Evolutionary conservation across 2,113 vertebrate genomes (phyloP).

Genomic region (Elephas maximus): DNA sequence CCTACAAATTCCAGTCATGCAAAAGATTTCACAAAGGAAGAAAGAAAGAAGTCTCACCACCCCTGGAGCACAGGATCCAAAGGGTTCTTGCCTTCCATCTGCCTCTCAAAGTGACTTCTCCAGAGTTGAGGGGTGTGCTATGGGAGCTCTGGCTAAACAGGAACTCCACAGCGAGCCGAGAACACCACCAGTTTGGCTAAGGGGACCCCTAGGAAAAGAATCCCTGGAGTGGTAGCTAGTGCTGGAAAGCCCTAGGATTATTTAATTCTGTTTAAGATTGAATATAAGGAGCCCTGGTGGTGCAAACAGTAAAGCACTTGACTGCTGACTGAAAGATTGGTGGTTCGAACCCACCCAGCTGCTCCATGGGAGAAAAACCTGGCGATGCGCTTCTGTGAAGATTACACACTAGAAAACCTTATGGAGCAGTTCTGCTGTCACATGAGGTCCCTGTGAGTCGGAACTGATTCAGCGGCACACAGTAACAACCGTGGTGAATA

Average conservation of each 20-base stretch:
- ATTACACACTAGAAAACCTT: neutral
- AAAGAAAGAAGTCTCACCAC: neutral
- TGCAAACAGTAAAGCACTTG: neutral
- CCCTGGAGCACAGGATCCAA: rapidly evolving
- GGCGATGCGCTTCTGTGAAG: neutral
- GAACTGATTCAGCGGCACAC: neutral
- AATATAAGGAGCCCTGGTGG: neutral
- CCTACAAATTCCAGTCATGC: neutral
- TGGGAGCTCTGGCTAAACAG: too few species aligned
- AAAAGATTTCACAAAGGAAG: neutral
- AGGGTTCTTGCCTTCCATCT: rapidly evolving
- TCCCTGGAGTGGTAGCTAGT: neutral
- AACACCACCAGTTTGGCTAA: neutral
- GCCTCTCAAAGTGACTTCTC: neutral
- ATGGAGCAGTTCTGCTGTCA: neutral
- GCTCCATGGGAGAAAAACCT: neutral
- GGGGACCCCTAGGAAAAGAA: neutral
- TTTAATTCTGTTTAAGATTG: neutral
- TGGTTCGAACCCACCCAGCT: neutral
- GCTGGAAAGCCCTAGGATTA: neutral
- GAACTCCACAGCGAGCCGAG: rapidly evolving
- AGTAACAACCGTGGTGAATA: neutral
- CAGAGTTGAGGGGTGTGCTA: too few species aligned
- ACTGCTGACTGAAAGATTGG: neutral
- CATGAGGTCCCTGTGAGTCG: neutral